These are phyloP conservation scores for Chaenogobius annularis DNA, from an alignment of 2,113 vertebrate species.

Conservation along the genomic window DNA sequence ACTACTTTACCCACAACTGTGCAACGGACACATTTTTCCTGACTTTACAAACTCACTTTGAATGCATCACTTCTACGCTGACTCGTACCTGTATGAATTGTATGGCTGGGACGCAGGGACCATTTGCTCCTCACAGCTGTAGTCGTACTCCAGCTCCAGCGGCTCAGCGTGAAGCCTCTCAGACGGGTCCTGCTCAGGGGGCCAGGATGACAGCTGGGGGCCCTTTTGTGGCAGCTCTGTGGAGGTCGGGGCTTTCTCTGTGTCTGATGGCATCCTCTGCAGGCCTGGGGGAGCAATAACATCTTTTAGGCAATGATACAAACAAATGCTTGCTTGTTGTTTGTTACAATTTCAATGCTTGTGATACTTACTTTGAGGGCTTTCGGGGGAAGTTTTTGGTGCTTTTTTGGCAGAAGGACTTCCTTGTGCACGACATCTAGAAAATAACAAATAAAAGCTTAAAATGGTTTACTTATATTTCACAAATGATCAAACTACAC, in stretches of 20 bases:
- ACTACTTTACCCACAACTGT: too few species aligned
- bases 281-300: constrained; percentile 52
- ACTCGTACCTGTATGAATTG: constrained; percentile 71
- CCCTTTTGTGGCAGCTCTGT: constrained; percentile 22
- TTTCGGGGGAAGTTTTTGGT: constrained; percentile 12
- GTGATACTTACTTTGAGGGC: constrained; percentile 43
- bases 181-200: constrained; percentile 47
- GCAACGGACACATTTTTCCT: too few species aligned
- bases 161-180: constrained; percentile 52
- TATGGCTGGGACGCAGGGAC: constrained; percentile 63
- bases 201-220: constrained; percentile 26
- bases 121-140: constrained; percentile 75
- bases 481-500: too few species aligned
- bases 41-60: too few species aligned
- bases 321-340: too few species aligned
- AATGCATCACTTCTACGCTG: too few species aligned
- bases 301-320: constrained; percentile 2
- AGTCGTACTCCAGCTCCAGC: constrained; percentile 59
- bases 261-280: constrained; percentile 54
- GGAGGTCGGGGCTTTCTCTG: constrained; percentile 4
- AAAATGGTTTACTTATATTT: not conserved
- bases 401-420: constrained; percentile 47
- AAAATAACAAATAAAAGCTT: not conserved
- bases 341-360: not conserved
- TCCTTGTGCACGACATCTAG: constrained; percentile 55